Evolutionary conservation across 2,113 vertebrate species (phyloP).

Genomic region (Lycaon pictus): DNA sequence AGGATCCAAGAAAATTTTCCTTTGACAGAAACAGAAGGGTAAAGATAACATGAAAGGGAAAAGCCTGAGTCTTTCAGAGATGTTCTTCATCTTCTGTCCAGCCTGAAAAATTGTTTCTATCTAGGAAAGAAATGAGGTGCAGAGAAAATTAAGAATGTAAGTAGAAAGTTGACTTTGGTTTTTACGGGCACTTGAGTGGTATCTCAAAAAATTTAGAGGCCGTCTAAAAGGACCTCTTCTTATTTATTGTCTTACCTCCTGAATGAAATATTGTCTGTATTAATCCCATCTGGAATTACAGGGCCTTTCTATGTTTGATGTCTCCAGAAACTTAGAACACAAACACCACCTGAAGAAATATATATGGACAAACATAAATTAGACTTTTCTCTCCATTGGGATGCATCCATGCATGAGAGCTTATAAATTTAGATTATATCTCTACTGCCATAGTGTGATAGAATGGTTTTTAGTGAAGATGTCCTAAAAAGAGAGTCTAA

Average conservation of each 20-base stretch:
- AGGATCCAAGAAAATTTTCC: neutral
- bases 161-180: slow-evolving; percentile 82
- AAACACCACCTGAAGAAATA: slow-evolving; percentile 85
- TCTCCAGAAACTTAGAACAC: slow-evolving; percentile 86
- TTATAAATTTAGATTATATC: slow-evolving; percentile 88
- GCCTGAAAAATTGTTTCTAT: slow-evolving; percentile 60
- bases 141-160: slow-evolving; percentile 82
- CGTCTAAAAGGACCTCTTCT: slow-evolving; percentile 76
- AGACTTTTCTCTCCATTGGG: slow-evolving; percentile 72
- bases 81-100: neutral
- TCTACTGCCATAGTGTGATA: slow-evolving; percentile 90
- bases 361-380: slow-evolving; percentile 87
- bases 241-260: slow-evolving; percentile 81
- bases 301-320: slow-evolving; percentile 84
- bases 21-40: neutral
- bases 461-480: slow-evolving; percentile 84
- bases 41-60: neutral
- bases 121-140: slow-evolving; percentile 71
- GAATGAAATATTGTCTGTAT: slow-evolving; percentile 85
- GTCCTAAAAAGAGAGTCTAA: slow-evolving; percentile 56
- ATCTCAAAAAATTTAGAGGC: slow-evolving; percentile 82
- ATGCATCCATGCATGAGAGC: slow-evolving; percentile 79
- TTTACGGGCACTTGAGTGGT: slow-evolving; percentile 72
- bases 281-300: slow-evolving; percentile 87
- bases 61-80: neutral